Base-by-base conservation (phyloP, 2,797 vertebrate genomes). In the Salmo trutta region DNA sequence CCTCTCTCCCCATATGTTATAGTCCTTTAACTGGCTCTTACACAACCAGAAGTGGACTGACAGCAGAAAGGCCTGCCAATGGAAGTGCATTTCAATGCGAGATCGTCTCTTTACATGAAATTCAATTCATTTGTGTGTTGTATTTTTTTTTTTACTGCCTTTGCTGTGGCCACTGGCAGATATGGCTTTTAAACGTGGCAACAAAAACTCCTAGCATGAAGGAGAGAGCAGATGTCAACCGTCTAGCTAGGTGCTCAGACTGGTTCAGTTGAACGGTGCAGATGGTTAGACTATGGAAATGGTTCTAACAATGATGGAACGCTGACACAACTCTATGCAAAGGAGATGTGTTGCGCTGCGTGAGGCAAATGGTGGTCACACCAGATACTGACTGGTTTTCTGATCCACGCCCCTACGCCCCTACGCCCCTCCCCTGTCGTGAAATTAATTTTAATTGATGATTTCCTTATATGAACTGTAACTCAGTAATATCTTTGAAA, bases 111-210 rank as follows among this genome's bases (percentile, higher is more conserved):
- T 68, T 74, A 27, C 51, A 33, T 19, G 66, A 76, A 74, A 78
- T 77, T 21, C 73, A 41, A 80, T 71, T 73, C 29, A 54, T 71
- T 53, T 78, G 69, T 78, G 68, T 67, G 19, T 81, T 75, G 21
- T 52, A 8, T 65, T 3, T 33, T 56, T 36, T 56, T 36, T 59
- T 78, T 80, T 72, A 81, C 76, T 66, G 68, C 76, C 75, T 78
- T 53, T 19, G 51, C 69, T 47, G 51, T 54, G 65, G 65, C 65
- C 75, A 21, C 78, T 78, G 68, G 53, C 76, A 78, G 71, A 52
- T 29, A 15, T 36, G 52, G 31, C 67, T 65, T 71, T 36, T 75
- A 75, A 71, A 17, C 41, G 12, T 54, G n/a, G 68, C 56, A 5
- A 79, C 31, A 62, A 70, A 33, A 66, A 67, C 24, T 14, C 56